Conservation (phyloP, 2,113 vertebrate genomes). For the Heterocephalus glaber region DNA sequence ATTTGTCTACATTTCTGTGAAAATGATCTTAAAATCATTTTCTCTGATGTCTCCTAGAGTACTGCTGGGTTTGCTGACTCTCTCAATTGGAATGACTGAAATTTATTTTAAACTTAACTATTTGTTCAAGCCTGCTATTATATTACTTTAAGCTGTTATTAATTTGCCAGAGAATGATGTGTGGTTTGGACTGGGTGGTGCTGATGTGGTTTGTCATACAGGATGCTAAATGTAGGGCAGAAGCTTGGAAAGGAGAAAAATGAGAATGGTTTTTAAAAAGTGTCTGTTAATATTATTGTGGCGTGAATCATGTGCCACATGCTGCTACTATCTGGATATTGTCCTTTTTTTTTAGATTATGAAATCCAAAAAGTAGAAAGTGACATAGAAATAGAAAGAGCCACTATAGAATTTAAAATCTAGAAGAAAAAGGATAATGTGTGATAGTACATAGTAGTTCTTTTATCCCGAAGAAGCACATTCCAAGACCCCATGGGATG, state of each 20-base stretch:
- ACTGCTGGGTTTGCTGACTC: constrained; percentile 56
- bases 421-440: background rate
- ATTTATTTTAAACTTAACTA: constrained; percentile 50
- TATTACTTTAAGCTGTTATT: constrained; percentile 60
- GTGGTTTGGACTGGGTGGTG: constrained; percentile 48
- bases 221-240: constrained; percentile 31
- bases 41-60: background rate
- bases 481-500: background rate
- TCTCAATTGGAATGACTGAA: constrained; percentile 46
- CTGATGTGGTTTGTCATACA: constrained; percentile 38
- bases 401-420: background rate
- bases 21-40: constrained; percentile 28
- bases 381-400: background rate
- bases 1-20: constrained; percentile 3
- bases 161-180: constrained; percentile 62
- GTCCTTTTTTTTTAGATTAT: background rate
- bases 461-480: background rate
- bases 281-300: background rate
- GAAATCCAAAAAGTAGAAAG: background rate
- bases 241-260: constrained; percentile 24
- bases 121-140: constrained; percentile 50
- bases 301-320: background rate
- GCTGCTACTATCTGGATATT: background rate
- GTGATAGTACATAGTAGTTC: rapidly evolving
- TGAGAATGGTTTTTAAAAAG: background rate